Conservation (phyloP, 2,797 vertebrate species). For the Poeciliopsis turneri region DNA sequence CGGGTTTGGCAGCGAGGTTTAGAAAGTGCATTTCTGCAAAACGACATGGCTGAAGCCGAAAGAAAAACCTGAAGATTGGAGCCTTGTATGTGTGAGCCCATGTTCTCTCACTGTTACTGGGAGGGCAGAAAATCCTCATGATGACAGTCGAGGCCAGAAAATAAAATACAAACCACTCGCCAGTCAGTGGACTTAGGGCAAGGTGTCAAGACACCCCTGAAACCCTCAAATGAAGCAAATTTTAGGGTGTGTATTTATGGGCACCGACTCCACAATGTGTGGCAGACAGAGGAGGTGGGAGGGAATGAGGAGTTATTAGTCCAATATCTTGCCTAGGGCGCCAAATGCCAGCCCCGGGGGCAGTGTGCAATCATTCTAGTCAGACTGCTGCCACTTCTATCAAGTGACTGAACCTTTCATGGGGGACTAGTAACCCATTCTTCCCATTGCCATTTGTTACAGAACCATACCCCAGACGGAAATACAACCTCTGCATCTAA, state of each 20-base stretch:
- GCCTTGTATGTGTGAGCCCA: slow-evolving; percentile 22
- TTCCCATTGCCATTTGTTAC: slow-evolving; percentile 42
- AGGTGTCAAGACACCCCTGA: not conserved
- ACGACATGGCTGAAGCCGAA: slow-evolving; percentile 39
- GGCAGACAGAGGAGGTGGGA: slow-evolving; percentile 7
- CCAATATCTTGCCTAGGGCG: slow-evolving; percentile 70
- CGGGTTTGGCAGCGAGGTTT: slow-evolving; percentile 56
- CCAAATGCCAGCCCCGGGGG: slow-evolving; percentile 72
- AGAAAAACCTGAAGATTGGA: slow-evolving; percentile 43
- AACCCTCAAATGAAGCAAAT: slow-evolving; percentile 7
- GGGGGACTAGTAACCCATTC: slow-evolving; percentile 41
- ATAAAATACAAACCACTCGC: not conserved
- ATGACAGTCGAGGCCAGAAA: not conserved
- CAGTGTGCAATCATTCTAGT: slow-evolving; percentile 63
- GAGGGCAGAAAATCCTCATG: slow-evolving; percentile 15
- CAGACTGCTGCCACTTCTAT: slow-evolving; percentile 63
- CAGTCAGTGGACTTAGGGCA: slow-evolving; percentile 5
- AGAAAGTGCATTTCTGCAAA: slow-evolving; percentile 44
- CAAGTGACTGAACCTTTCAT: slow-evolving; percentile 66
- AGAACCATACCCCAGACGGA: slow-evolving; percentile 24
- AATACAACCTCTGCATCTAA: slow-evolving; percentile 39
- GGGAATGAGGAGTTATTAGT: slow-evolving; percentile 66
- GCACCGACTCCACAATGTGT: slow-evolving; percentile 1
- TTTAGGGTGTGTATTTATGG: slow-evolving; percentile 16
- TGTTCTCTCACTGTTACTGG: slow-evolving; percentile 16